Evolutionary conservation across 2,113 vertebrate genomes (phyloP).

Genomic region (Phodopus roborovskii): DNA sequence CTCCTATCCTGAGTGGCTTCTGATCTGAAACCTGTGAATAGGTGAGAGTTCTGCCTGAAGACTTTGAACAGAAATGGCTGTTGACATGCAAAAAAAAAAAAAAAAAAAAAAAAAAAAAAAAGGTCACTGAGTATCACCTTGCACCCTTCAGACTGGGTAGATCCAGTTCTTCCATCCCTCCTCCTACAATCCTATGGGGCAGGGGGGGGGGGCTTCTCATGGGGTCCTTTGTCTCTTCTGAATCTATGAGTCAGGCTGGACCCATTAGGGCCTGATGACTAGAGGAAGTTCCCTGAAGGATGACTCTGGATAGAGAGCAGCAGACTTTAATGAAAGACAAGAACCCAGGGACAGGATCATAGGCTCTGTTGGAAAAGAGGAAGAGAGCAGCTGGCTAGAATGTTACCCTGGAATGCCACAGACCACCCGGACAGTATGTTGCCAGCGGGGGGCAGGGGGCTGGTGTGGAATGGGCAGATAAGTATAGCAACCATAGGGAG

Average conservation of each 20-base stretch:
- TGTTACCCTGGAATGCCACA: no score
- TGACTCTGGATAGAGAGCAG: neutral
- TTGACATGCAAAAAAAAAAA: neutral
- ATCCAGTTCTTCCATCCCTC: no score
- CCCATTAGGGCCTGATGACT: rapidly evolving
- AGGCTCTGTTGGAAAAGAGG: no score
- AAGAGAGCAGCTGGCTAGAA: neutral
- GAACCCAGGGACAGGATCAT: neutral
- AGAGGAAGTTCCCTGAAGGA: neutral
- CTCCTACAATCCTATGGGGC: rapidly evolving
- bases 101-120: no score
- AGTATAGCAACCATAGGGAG: rapidly evolving
- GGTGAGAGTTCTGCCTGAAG: rapidly evolving
- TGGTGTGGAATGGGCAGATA: no score
- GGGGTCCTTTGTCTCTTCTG: no score
- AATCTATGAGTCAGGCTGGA: neutral
- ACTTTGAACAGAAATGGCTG: neutral
- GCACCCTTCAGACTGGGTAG: neutral
- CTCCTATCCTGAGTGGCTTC: no score
- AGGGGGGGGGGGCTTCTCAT: rapidly evolving
- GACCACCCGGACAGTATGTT: neutral
- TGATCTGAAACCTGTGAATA: rapidly evolving
- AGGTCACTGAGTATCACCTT: neutral
- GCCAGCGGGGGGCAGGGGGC: no score
- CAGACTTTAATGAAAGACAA: neutral